Percentiles rank a stretch among this genome's conserved stretches.
phyloP scores from a whole-genome alignment of 2,888 invertebrate species.

The Selenia dentaria region DNA sequence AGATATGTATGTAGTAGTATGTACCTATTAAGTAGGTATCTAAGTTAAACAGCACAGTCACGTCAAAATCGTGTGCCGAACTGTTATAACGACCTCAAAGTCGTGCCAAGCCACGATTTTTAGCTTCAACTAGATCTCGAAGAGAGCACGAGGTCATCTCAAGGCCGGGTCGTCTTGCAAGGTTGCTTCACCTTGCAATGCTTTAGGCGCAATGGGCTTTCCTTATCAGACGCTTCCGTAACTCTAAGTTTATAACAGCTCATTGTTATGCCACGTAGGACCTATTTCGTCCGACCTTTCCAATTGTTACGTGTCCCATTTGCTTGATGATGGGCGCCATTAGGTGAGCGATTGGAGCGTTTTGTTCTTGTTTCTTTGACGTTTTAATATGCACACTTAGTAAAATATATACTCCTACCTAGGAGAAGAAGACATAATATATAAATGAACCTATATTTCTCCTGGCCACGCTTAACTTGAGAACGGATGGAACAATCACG shows the following conservation, averaged over 20 bases:
- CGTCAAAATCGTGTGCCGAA: conserved; percentile 17
- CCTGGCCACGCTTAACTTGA: no score
- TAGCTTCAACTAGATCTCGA: conserved; percentile 15
- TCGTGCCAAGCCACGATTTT: conserved; percentile 9
- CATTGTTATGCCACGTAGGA: conserved; percentile 51
- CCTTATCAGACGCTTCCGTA: conserved; percentile 61
- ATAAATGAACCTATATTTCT: no score
- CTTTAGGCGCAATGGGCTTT: conserved; percentile 51
- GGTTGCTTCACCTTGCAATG: conserved; percentile 55
- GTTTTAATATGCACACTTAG: no score
- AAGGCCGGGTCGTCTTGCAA: conserved; percentile 53
- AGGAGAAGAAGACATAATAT: no score
- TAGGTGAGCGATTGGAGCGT: background rate
- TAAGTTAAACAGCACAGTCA: no score
- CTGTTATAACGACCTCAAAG: conserved; percentile 4
- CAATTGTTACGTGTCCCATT: conserved; percentile 35
- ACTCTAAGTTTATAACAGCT: conserved; percentile 43
- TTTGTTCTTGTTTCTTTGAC: no score
- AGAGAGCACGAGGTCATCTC: conserved; percentile 38
- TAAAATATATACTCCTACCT: no score
- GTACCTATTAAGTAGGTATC: no score
- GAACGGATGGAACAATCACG: no score
- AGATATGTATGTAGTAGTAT: no score
- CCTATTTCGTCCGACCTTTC: conserved; percentile 45
- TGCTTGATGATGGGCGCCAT: conserved; percentile 15